Percentiles rank a stretch among this genome's conserved stretches.
phyloP scores from a whole-genome alignment of 2,113 vertebrate species.

The Lucifuga dentata region DNA sequence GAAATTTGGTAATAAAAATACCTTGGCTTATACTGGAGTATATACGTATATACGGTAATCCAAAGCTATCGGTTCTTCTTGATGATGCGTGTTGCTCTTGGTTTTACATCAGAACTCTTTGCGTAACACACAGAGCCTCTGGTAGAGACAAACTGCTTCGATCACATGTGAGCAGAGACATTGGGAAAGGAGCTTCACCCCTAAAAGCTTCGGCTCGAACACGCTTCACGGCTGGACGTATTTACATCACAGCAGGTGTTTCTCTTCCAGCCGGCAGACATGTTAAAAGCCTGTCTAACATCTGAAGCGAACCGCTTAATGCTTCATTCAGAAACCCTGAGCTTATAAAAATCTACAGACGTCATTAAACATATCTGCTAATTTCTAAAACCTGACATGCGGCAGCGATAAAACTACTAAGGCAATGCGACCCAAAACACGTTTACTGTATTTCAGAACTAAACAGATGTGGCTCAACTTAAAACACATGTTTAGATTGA shows the following conservation, averaged over 20 bases:
- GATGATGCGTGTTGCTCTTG: too few species aligned
- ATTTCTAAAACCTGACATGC: slow-evolving; percentile 69
- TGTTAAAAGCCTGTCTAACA: slow-evolving; percentile 49
- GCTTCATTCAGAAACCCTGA: slow-evolving; percentile 48
- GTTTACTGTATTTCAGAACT: slow-evolving; percentile 50
- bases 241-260: slow-evolving; percentile 46
- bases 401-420: slow-evolving; percentile 61
- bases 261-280: slow-evolving; percentile 16
- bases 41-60: too few species aligned
- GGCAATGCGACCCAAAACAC: slow-evolving; percentile 46
- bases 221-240: slow-evolving; percentile 12
- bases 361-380: slow-evolving; percentile 70
- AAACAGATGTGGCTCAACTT: slow-evolving; percentile 23
- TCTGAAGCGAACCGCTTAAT: slow-evolving; percentile 52
- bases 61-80: too few species aligned
- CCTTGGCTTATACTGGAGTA: too few species aligned
- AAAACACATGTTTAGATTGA: slow-evolving; percentile 57
- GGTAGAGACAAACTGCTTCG: too few species aligned
- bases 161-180: too few species aligned
- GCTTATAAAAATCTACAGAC: slow-evolving; percentile 62
- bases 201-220: background rate
- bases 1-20: too few species aligned
- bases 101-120: too few species aligned
- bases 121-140: too few species aligned
- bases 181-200: background rate